Base-by-base conservation (phyloP, 2,113 vertebrate species). In the Zosterops lateralis region DNA sequence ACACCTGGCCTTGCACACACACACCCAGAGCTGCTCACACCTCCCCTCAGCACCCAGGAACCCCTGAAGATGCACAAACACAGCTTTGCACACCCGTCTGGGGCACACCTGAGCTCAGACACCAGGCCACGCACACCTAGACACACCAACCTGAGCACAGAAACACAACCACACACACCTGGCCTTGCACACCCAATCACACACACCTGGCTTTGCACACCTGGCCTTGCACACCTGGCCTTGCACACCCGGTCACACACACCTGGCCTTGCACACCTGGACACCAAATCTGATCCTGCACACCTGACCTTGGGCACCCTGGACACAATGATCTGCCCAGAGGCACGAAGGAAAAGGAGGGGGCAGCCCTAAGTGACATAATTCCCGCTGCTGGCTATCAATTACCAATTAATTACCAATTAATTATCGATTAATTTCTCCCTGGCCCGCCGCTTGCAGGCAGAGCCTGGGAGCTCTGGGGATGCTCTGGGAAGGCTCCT, bases 101-200 rank as follows among this genome's bases (percentile, higher is more conserved):
- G 47, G 47, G 9, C 28, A 36, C 45, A 15, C 24, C 57, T 25
- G 15, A 6, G 15, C 17, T 1, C 4, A 0, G 4, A 8, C 61
- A 48, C 8, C 1, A 1, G 6, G 5, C 12, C 13, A 0, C 0
- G 3, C 15, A 31, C 32, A 13, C 36, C 13, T 3, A 1, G 3
- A 17, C 42, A 2, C 7, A 1, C 15, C 18, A 44, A 3, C 19
- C 47, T 24, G 22, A 48, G 12, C 13, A 0, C 10, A 45, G 34
- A 51, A 31, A 38, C 36, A 9, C 28, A 48, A 47, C 38, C 38
- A 38, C 38, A 38, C 38, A 38, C 38, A 38, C 38, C 38, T 38
- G 38, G 38, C 38, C 38, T 38, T 38, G 38, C 38, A 38, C 38
- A 38, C 38, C 38, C 10, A 4, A 3, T 22, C 3, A 26, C 25